Base-by-base conservation (phyloP, 2,888 invertebrate species). In the Teinopalpus imperialis region DNA sequence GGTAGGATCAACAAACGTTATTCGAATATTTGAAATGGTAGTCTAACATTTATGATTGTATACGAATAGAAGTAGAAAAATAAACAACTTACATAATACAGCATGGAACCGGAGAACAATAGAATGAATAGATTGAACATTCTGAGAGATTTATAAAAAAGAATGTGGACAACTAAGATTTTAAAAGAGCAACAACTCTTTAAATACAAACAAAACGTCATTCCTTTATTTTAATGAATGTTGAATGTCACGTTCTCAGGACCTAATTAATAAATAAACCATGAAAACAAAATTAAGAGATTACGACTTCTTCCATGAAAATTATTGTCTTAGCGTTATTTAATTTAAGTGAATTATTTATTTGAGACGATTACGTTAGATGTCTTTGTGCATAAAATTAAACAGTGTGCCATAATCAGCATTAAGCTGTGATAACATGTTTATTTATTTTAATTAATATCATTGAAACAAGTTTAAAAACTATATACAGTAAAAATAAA, bases 11-110 rank as follows among this genome's bases (percentile, higher is more conserved):
- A n/a, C n/a, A n/a, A n/a, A n/a, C n/a, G n/a, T n/a, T n/a, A n/a
- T n/a, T n/a, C n/a, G n/a, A n/a, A n/a, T n/a, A n/a, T n/a, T n/a
- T n/a, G n/a, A n/a, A n/a, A n/a, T n/a, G n/a, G n/a, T n/a, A 26
- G 9, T 3, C 8, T 10, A 27, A 9, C 7, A 27, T 27, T 27
- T 1, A 8, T 9, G 9, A 4, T 6, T 27, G 2, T 3, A 27
- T 9, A 8, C 6, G 4, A 10, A 16, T 6, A 8, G 3, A 7
- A 23, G 5, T n/a, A n/a, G 9, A 23, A 8, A 27, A 29, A 12
- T 31, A 6, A 29, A 26, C 36, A 10, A 48, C 52, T 46, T 47
- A 54, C 54, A 32, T 10, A 49, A 31, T 36, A 43, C 6, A 49
- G 4, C 2, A 40, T 1, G 4, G 32, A 32, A 20, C 8, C 31